Conservation (phyloP, 2,797 vertebrate species). For the Lepilemur ruficaudatus region DNA sequence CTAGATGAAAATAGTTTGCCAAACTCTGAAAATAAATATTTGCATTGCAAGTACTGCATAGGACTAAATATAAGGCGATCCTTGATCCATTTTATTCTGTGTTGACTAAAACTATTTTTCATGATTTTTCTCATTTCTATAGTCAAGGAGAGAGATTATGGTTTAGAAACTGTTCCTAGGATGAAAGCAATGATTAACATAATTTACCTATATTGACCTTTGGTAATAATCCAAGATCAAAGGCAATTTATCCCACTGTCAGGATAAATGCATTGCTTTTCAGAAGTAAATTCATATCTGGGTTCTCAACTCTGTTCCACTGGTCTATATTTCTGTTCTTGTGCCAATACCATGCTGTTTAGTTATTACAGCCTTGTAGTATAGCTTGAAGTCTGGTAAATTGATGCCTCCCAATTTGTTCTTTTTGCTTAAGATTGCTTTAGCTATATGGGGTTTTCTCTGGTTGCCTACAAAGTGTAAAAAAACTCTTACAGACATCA, state of each 20-base stretch:
- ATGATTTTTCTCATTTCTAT: background rate
- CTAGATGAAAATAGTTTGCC: background rate
- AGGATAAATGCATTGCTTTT: background rate
- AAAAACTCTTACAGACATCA: too few species aligned
- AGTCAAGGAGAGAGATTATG: background rate
- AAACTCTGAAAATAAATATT: conserved; percentile 9
- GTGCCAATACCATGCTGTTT: too few species aligned
- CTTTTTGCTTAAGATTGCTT: too few species aligned
- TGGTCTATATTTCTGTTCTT: too few species aligned
- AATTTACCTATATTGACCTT: background rate
- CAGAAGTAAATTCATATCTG: background rate
- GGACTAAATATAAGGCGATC: background rate
- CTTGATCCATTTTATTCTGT: background rate
- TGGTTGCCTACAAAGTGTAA: too few species aligned
- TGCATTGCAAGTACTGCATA: background rate
- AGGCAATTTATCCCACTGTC: background rate
- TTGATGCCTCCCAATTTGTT: too few species aligned
- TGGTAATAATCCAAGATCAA: background rate
- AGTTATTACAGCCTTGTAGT: too few species aligned
- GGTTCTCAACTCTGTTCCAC: too few species aligned
- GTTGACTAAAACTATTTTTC: background rate
- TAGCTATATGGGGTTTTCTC: too few species aligned
- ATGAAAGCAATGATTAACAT: background rate
- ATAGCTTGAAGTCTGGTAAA: too few species aligned
- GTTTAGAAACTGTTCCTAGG: background rate